These are phyloP conservation scores for Phocides pigmalion DNA, from an alignment of 1,140 invertebrate genomes.

Conservation along the genomic window DNA sequence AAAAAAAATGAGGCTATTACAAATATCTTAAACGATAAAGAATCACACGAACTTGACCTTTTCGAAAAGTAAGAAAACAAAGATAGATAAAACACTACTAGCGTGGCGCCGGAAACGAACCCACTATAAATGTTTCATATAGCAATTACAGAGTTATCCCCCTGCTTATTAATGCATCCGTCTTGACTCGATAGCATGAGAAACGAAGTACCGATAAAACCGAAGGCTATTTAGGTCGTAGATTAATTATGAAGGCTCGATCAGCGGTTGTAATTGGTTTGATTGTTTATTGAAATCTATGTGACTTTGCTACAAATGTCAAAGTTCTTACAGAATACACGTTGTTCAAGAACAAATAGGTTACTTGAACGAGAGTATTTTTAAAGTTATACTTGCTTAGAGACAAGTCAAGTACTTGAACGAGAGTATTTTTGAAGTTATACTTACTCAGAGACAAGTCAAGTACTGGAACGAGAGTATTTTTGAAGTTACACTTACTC, in stretches of 20 bases:
- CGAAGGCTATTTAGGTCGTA: constrained; percentile 10
- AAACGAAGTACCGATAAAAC: background rate
- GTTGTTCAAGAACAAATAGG: background rate
- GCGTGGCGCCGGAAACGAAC: background rate
- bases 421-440: no score
- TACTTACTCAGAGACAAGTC: background rate
- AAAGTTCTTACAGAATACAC: background rate
- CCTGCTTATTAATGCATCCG: constrained; percentile 7
- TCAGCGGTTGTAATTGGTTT: background rate
- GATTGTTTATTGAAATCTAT: background rate
- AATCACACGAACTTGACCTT: background rate
- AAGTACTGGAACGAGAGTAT: no score
- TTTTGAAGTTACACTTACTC: no score
- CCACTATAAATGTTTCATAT: constrained; percentile 1
- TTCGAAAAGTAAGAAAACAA: background rate
- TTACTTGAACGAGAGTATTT: no score
- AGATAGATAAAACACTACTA: background rate
- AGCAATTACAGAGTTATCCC: constrained; percentile 1
- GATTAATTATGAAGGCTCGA: background rate
- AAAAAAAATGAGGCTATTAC: background rate
- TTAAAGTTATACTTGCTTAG: no score
- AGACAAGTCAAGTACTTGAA: background rate
- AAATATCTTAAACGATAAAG: background rate
- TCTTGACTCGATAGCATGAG: constrained; percentile 11
- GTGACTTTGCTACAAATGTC: background rate